Base-by-base conservation (phyloP, 2,888 invertebrate species). In the Leucophora obtusa region DNA sequence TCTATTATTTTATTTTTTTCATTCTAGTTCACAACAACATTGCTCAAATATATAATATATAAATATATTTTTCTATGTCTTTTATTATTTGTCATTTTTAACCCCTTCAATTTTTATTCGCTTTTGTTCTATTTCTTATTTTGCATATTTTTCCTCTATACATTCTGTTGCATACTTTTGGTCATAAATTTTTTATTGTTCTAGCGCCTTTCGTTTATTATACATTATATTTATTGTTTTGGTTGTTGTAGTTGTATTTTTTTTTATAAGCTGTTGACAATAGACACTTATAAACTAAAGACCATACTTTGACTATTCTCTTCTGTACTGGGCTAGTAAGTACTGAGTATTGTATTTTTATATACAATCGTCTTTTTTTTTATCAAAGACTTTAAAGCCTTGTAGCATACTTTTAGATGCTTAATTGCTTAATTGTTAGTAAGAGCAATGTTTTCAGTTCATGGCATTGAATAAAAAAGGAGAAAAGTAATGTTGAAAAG, bases 381-480 rank as follows among this genome's bases (percentile, higher is more conserved):
- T 50, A 53, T 54, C 54, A 62, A 75, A 66, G 69, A 38, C 65
- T 18, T 58, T 56, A 47, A 59, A 47, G 50, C 33, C 60, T 77
- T 73, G 69, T 68, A 65, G 80, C 65, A 69, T 33, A 76, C 38
- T 73, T 81, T 77, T 69, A 70, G 73, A 66, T 70, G 33, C 33
- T 81, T 81, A 81, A 81, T 81, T 81, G 81, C 70, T 81, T 81
- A 77, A 81, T 81, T 81, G 81, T 70, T 58, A 70, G 81, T 77
- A 66, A 77, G 77, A 81, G 73, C 77, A 77, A 77, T 77, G 70
- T 81, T 77, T 74, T 81, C 70, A 81, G 77, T 77, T 81, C 81
- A 77, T 66, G 81, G 70, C 81, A 81, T 81, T 77, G 60, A 74
- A 50, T 59, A 33, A 17, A 56, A 18, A 10, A 54, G 3, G 33